These are phyloP conservation scores for Trinorchestia longiramus DNA, from an alignment of 1,140 invertebrate species.

Conservation along the genomic window DNA sequence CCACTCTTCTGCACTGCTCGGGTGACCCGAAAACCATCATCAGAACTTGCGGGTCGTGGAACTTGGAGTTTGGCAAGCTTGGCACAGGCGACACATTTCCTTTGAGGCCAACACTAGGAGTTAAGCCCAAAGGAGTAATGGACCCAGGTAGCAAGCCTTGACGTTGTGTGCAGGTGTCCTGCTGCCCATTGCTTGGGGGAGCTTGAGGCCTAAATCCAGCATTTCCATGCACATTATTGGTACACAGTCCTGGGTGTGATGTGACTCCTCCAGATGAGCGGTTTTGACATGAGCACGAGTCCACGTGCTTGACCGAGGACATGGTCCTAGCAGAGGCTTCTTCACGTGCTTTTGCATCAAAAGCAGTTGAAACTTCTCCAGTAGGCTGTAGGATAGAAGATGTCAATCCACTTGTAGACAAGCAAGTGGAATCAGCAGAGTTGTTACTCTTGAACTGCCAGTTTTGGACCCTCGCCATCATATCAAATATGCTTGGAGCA, in stretches of 20 bases:
- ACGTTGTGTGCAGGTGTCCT: not conserved
- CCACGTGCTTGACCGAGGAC: not conserved
- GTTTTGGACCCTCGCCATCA: not conserved
- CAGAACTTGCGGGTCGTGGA: not conserved
- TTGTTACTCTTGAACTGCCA: constrained; percentile 19
- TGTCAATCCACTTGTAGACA: not conserved
- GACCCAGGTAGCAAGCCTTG: not conserved
- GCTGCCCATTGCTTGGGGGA: not conserved
- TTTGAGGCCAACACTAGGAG: not conserved
- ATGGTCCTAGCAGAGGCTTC: not conserved
- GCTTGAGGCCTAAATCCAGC: not conserved
- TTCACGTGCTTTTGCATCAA: not conserved
- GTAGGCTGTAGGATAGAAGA: not conserved
- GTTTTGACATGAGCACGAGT: not conserved
- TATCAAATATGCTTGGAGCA: not conserved
- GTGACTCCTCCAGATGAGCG: not conserved
- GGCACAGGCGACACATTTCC: not conserved
- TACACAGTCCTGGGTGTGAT: not conserved
- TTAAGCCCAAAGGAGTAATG: not conserved
- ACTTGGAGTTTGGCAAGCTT: not conserved
- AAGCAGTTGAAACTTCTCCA: constrained; percentile 7
- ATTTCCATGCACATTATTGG: not conserved
- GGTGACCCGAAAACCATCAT: constrained; percentile 14
- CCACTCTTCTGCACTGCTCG: not conserved
- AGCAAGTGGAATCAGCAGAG: not conserved